These are phyloP conservation scores for Caprella mutica DNA, from an alignment of 2,888 invertebrate species.

Conservation along the genomic window DNA sequence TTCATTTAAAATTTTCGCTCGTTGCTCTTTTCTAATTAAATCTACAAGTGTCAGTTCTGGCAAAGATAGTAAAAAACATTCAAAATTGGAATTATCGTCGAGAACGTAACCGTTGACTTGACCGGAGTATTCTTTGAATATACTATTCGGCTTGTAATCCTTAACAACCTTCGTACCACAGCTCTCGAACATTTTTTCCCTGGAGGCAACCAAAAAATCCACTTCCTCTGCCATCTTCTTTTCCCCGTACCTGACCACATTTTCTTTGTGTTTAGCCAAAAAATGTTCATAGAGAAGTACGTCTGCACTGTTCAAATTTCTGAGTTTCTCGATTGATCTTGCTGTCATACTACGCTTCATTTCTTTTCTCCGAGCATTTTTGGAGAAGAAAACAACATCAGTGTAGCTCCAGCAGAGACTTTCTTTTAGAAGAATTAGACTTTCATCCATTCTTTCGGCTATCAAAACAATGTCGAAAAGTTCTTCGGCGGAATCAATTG, in stretches of 20 bases:
- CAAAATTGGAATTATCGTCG: slow-evolving; percentile 11
- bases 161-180: slow-evolving; percentile 20
- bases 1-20: too few relatives aligned
- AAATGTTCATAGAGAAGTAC: slow-evolving; percentile 30
- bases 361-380: slow-evolving; percentile 36
- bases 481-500: slow-evolving; percentile 36
- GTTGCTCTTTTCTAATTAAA: slow-evolving; percentile 7
- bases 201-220: background rate
- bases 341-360: slow-evolving; percentile 9
- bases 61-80: slow-evolving; percentile 17
- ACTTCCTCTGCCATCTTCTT: slow-evolving; percentile 20
- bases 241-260: slow-evolving; percentile 14
- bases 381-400: slow-evolving; percentile 37
- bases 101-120: slow-evolving; percentile 15
- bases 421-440: slow-evolving; percentile 37
- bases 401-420: slow-evolving; percentile 38
- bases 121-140: slow-evolving; percentile 23
- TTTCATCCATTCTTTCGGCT: slow-evolving; percentile 39
- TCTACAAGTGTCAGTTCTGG: slow-evolving; percentile 18
- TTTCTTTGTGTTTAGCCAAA: slow-evolving; percentile 12
- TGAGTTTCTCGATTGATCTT: slow-evolving; percentile 3
- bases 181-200: slow-evolving; percentile 14
- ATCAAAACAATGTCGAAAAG: slow-evolving; percentile 39
- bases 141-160: slow-evolving; percentile 7
- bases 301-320: slow-evolving; percentile 25